Conservation (phyloP, 2,888 invertebrate genomes). For the Melieria crassipennis region DNA sequence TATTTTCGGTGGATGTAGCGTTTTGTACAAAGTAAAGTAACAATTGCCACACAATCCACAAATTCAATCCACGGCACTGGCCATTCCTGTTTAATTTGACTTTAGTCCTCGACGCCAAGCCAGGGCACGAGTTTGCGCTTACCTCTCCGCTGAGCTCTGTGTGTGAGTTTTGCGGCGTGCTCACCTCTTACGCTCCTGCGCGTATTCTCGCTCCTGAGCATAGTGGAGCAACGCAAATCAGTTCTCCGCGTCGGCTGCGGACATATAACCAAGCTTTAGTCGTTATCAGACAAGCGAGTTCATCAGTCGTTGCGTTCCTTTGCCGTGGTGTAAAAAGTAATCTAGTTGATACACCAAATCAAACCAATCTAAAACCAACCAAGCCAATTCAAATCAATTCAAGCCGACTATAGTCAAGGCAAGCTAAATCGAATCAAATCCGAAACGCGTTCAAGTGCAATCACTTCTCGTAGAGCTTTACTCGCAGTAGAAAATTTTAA, state of each 20-base stretch:
- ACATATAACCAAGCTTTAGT: conserved; percentile 48
- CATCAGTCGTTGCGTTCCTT: conserved; percentile 65
- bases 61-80: too few relatives aligned
- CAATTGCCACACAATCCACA: too few relatives aligned
- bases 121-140: too few relatives aligned
- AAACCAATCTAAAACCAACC: conserved; percentile 12
- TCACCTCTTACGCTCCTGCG: neutral
- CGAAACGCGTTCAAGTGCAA: conserved; percentile 60
- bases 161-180: neutral
- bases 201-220: neutral
- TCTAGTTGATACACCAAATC: conserved; percentile 52
- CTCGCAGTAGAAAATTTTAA: conserved; percentile 47
- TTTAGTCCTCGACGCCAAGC: too few relatives aligned
- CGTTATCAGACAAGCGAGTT: conserved; percentile 65
- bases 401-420: too few relatives aligned
- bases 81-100: too few relatives aligned
- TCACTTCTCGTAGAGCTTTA: conserved; percentile 57
- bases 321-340: conserved; percentile 59
- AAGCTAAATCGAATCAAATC: neutral
- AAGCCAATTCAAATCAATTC: conserved; percentile 18
- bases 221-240: too few relatives aligned
- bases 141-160: neutral
- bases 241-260: too few relatives aligned
- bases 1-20: too few relatives aligned
- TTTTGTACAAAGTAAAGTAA: too few relatives aligned